Evolutionary conservation across 30 jellyfish, hydroid and myxozoan genomes (phyloP), one percentile per base, ranked within the genome.

Genomic region (Turritopsis rubra): DNA sequence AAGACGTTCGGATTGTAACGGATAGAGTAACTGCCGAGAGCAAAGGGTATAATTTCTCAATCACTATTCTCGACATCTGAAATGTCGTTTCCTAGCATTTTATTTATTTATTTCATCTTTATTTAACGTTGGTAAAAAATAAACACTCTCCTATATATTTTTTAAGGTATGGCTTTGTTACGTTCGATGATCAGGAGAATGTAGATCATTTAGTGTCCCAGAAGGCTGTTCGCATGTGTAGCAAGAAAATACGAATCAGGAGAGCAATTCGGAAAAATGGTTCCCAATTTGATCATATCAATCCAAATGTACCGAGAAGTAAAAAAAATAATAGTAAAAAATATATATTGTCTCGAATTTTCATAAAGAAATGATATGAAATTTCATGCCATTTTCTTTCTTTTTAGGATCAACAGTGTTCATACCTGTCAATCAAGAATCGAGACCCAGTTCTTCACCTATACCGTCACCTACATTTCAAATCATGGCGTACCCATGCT

Each of bases 1-100:
- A 85, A n/a, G 99, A 93, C 71, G 99, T 93, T 22, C 90, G 99
- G 71, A 93, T 93, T 52, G 99, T 93, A 26, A 93, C 99, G 20
- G 99, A 93, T 71, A 92, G 99, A 73, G 84, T 88, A 54, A 93
- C 99, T 1, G 99, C 97, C 18, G 96, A 85, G 60, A 82, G 99
- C 89, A 93, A 93, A 78, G 99, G 99, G 95, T 68, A 68, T 7
- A n/a, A 0, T 68, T 68, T 68, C 19, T 68, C 28, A 18, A 60
- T 54, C 72, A n/a, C 72, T 16, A 16, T 41, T 41, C 9, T 41
- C 60, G 60, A 41, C 60, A n/a, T n/a, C n/a, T n/a, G n/a, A n/a
- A n/a, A n/a, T n/a, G n/a, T n/a, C n/a, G n/a, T n/a, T n/a, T n/a
- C n/a, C n/a, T n/a, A n/a, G n/a, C n/a, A n/a, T n/a, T n/a, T n/a